A percentile compares a stretch with the other conserved stretches of the same genome.
Conservation (phyloP, 2,113 vertebrate species). For the Ceyx melanurus region DNA sequence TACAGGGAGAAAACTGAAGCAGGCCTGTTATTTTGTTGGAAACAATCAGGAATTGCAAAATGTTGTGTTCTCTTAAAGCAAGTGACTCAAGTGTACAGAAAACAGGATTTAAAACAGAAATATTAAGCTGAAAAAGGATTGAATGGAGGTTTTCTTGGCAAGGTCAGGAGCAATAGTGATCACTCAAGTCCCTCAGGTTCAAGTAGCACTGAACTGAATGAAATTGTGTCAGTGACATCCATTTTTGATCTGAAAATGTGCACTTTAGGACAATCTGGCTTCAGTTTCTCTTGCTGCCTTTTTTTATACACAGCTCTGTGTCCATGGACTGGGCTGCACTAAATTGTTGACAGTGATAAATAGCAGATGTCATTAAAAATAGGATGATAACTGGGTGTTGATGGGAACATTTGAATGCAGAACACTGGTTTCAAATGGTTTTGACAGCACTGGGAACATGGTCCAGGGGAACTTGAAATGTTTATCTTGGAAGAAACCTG, state of each 20-base stretch:
- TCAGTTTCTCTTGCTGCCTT: not conserved
- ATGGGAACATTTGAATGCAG: not conserved
- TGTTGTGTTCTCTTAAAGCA: not conserved
- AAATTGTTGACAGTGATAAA: not conserved
- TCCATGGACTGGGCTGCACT: not conserved
- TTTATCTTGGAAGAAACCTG: not conserved
- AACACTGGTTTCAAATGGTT: not conserved
- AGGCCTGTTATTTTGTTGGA: not conserved
- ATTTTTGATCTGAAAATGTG: fast-evolving
- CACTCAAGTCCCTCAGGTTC: not conserved
- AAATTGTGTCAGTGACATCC: not conserved
- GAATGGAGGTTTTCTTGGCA: not conserved
- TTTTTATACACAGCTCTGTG: not conserved
- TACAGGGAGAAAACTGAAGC: not conserved
- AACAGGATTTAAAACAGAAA: not conserved
- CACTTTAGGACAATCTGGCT: not conserved
- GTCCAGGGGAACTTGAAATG: not conserved
- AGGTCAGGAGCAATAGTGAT: not conserved
- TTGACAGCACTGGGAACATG: not conserved
- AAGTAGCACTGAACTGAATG: not conserved
- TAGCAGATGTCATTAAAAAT: not conserved
- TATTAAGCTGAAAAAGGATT: not conserved
- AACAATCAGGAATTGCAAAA: not conserved
- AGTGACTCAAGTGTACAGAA: not conserved
- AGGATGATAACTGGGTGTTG: not conserved